Evolutionary conservation across 30 jellyfish, hydroid and myxozoan genomes (phyloP).

Genomic region (Hydractinia echinata): DNA sequence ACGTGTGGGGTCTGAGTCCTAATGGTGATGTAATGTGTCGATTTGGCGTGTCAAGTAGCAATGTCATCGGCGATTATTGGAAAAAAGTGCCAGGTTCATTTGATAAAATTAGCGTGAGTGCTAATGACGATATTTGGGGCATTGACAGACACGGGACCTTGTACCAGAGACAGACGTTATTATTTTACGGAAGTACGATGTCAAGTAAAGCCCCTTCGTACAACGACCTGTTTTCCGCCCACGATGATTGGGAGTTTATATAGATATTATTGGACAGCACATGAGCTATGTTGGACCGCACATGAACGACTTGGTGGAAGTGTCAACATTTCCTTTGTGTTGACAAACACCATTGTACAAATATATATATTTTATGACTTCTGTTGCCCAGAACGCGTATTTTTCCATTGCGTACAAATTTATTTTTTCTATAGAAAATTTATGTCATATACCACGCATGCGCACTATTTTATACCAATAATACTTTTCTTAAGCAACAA

Average conservation of each 20-base stretch:
- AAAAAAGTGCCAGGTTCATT: conserved; percentile 94
- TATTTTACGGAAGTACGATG: conserved; percentile 78
- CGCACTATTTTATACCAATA: no score
- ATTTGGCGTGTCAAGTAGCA: conserved; percentile 78
- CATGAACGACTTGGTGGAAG: neutral
- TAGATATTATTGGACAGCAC: neutral
- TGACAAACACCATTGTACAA: no score
- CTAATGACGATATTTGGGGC: conserved; percentile 98
- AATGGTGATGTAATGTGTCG: conserved; percentile 93
- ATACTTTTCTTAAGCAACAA: no score
- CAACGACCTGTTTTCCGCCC: conserved; percentile 86
- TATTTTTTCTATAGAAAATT: no score
- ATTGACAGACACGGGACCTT: conserved; percentile 95
- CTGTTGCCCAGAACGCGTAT: no score
- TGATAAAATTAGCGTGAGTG: conserved; percentile 84
- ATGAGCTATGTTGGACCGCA: neutral
- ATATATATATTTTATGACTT: no score
- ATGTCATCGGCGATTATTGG: conserved; percentile 95
- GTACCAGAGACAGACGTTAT: conserved; percentile 76
- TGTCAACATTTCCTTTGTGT: no score
- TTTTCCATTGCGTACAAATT: no score
- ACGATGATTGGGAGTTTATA: conserved; percentile 95
- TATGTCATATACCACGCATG: no score
- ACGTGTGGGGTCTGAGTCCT: conserved; percentile 97
- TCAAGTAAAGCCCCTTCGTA: conserved; percentile 87